Evolutionary conservation across 2,797 vertebrate genomes (phyloP), one percentile per base, ranked within the genome.

Genomic region (Oceanodroma leucorhoa): DNA sequence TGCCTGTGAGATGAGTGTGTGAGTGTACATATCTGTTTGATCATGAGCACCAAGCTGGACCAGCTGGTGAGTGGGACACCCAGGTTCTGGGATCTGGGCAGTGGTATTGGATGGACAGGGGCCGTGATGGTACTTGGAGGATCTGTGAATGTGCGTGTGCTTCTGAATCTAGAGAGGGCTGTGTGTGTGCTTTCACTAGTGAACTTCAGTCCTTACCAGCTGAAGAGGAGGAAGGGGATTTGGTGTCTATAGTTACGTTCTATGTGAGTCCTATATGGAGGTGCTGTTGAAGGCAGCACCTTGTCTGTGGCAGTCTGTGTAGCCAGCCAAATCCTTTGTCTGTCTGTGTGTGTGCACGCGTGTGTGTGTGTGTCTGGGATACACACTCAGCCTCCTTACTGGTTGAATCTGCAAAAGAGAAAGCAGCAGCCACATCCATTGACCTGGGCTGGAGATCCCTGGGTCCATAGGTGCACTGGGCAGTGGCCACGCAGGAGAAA

Each of bases 111-210:
- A 26, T 34, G 16, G 23, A 78, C 34, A 43, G 14, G 13, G 24
- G 9, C 9, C 0, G 0, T 40, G 24, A 18, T 34, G 30, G 51
- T 57, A 34, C 11, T 71, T 1, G 7, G 55, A 38, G 10, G 50
- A 41, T 41, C 48, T 70, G 34, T 54, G 34, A 78, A 78, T 34
- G 7, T 54, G 24, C 2, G 1, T 55, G 9, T 50, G 18, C 34
- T 41, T 64, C 26, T 41, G 17, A 64, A 26, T 71, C 41, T 43
- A 64, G 9, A 55, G 27, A 54, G 24, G 24, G 41, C 4, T n/a
- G 1, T 55, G 19, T 45, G 10, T 57, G 26, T 54, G 48, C 14
- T 61, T 38, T 29, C n/a, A 53, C 19, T 40, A 19, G 12, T 18
- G 11, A 64, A 36, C 36, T 64, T 79, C 58, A 50, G 0, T 23